Evolutionary conservation across 2,888 invertebrate genomes (phyloP), one percentile per base, ranked within the genome.

Genomic region (Gymnoscelis rufifasciata): DNA sequence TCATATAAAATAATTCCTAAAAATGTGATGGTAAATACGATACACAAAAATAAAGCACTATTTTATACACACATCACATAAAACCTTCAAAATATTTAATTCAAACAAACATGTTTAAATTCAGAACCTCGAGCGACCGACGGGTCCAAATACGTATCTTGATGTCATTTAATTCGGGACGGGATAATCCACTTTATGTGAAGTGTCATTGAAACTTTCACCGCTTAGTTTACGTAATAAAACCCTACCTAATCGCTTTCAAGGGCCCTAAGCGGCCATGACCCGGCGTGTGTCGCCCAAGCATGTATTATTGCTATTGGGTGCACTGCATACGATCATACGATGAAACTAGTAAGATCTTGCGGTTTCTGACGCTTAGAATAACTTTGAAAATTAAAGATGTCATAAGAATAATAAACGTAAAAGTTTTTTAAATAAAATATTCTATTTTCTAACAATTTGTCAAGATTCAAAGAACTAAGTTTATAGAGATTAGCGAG

Each of bases 241-340:
- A 75, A 70, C 67, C 75, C 56, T 62, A 55, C 74, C 73, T 71
- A 76, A 83, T 78, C 73, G 72, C 74, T 78, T 83, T 86, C 87
- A 86, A 88, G 86, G 87, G 86, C 86, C 73, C 80, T 77, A 83
- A 82, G 86, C 84, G 86, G 83, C 87, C 87, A 78, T 88, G 87
- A 87, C 87, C 86, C 81, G 75, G 48, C 77, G 67, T 59, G 70
- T 68, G 73, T 64, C 71, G 66, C 60, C 58, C 64, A 61, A 67
- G 68, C 68, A 70, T 71, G 66, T 61, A 63, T 60, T 63, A 54
- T 64, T 60, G 61, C 66, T 63, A 76, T 78, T 74, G 71, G 67
- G 72, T 76, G 68, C 68, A 73, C 68, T 75, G 68, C 68, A 73
- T 68, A 66, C 35, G 11, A 26, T 8, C 19, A 19, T 19, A 19